Evolutionary conservation across 1,140 invertebrate species (phyloP), one percentile per base, ranked within the genome.

Genomic region (Sycophila sp.): DNA sequence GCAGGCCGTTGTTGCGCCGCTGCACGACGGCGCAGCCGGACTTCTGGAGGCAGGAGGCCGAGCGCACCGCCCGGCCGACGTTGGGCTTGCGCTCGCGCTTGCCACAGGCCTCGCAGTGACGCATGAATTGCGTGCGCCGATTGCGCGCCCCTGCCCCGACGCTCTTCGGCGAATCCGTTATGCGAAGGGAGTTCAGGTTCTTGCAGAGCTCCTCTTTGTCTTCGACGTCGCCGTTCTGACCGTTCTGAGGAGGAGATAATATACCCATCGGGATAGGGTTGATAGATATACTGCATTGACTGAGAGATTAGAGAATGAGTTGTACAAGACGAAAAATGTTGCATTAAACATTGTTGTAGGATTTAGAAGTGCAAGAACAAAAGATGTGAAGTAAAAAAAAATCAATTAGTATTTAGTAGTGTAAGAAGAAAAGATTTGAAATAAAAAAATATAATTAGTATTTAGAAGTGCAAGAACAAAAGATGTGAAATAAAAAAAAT

Each of bases 1-100:
- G 87, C 80, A 82, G 86, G 75, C 72, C 84, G 69, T 81, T 71
- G 19, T 13, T 40, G 22, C 49, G 62, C 1, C 38, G 59, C 60
- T 47, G 38, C 49, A 40, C 38, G 36, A 56, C 28, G 3, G 47
- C 19, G 13, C 53, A 28, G n/a, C 32, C 49, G 13, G 5, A 19
- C 13, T 59, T 71, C 38, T 36, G 53, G 7, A 45, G 53, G 30
- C 32, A 59, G 15, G 42, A 13, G 1, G 62, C 55, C 4, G 62
- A 59, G 5, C 53, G 42, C 4, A 19, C 6, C 1, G 15, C 24
- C 6, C 51, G 34, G 8, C 10, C 4, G 11, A 10, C 1, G 7
- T 34, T 67, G 15, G 17, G 26, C 0, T 17, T 42, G 7, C 7
- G 15, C 17, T 2, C 22, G 36, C 6, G 15, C 11, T 72, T 72